phyloP scores from a whole-genome alignment of 2,888 invertebrate species.

The Drosophila hamatofila region DNA sequence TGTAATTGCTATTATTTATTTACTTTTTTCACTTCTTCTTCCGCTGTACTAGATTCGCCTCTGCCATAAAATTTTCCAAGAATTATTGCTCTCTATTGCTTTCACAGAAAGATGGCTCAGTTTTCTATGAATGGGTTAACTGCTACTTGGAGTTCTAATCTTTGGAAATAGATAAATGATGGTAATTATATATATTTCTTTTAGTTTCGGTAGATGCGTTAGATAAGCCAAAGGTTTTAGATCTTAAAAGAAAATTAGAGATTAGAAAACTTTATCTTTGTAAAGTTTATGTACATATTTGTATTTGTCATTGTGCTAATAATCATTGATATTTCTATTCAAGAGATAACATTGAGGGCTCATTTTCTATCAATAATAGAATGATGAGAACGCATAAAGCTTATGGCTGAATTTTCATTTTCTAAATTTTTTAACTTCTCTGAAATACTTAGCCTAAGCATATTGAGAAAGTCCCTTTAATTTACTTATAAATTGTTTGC shows the following conservation, averaged over 20 bases:
- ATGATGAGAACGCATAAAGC: no score
- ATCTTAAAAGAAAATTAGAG: background rate
- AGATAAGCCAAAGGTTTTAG: background rate
- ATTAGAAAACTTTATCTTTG: background rate
- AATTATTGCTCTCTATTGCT: conserved; percentile 49
- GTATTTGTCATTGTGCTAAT: background rate
- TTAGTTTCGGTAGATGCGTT: background rate
- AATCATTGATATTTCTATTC: background rate
- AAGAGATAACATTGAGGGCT: no score
- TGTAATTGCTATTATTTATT: conserved; percentile 76
- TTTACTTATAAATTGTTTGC: no score
- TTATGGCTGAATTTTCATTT: no score
- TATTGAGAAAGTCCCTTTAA: no score
- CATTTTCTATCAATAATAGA: no score
- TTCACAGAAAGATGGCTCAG: conserved; percentile 47
- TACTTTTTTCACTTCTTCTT: conserved; percentile 33
- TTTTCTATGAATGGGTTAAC: conserved; percentile 60
- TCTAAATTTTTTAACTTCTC: no score
- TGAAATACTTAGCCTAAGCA: no score
- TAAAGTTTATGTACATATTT: background rate
- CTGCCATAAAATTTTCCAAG: conserved; percentile 46
- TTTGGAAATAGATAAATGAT: conserved; percentile 45
- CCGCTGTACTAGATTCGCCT: conserved; percentile 18
- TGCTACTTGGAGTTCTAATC: conserved; percentile 48
- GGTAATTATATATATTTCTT: conserved; percentile 10